A percentile compares a stretch with the other conserved stretches of the same genome.
Evolutionary conservation across 23 tunicate genomes (phyloP).

Genomic region (Ascidia mentula): DNA sequence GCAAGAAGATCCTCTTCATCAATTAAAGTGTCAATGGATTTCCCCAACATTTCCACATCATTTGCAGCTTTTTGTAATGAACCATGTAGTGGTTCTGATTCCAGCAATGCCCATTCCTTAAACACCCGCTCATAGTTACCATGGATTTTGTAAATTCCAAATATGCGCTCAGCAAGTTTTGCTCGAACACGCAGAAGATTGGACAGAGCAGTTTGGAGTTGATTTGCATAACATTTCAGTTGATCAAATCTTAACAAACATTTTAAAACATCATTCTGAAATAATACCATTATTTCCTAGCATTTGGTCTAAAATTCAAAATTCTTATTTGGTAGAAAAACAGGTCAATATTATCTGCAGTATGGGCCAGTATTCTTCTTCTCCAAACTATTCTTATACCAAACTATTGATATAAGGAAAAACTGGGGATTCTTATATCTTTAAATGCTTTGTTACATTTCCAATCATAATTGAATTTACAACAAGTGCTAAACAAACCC

Average conservation of each 20-base stretch:
- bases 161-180: conserved; percentile 85
- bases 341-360: too few relatives aligned
- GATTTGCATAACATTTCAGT: conserved; percentile 65
- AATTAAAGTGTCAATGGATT: conserved; percentile 76
- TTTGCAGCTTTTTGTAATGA: conserved; percentile 66
- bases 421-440: too few relatives aligned
- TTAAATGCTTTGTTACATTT: too few relatives aligned
- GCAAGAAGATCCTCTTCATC: conserved; percentile 89
- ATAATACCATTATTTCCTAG: too few relatives aligned
- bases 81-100: conserved; percentile 32
- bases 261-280: too few relatives aligned
- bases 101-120: conserved; percentile 84
- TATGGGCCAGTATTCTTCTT: too few relatives aligned
- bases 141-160: conserved; percentile 87
- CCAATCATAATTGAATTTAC: too few relatives aligned
- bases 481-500: too few relatives aligned
- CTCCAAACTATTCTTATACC: too few relatives aligned
- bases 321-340: too few relatives aligned
- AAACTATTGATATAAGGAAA: too few relatives aligned
- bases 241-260: conserved; percentile 57
- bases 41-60: conserved; percentile 48
- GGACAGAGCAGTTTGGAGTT: conserved; percentile 53
- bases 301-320: too few relatives aligned
- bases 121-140: conserved; percentile 74
- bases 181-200: conserved; percentile 77